Evolutionary conservation across 2,113 vertebrate genomes (phyloP).

Genomic region (Columbina picui): DNA sequence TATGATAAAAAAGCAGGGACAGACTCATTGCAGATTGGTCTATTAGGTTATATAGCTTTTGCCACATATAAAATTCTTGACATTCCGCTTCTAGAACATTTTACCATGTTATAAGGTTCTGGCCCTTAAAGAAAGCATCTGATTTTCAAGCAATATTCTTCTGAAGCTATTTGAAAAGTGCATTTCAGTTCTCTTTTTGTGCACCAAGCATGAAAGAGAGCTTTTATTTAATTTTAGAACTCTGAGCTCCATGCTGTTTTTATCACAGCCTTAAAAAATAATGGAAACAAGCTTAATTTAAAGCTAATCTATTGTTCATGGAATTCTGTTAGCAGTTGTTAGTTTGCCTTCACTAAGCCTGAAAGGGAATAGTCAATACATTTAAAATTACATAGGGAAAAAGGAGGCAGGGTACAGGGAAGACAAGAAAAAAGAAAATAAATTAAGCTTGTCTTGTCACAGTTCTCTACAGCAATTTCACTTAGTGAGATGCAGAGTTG

Average conservation of each 20-base stretch:
- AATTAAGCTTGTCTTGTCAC: neutral
- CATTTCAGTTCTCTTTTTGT: neutral
- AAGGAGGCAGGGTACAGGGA: neutral
- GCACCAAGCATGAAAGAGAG: neutral
- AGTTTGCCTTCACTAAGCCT: constrained; percentile 23
- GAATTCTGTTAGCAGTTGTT: constrained; percentile 47
- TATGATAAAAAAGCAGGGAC: neutral
- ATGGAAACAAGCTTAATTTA: constrained; percentile 15
- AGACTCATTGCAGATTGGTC: neutral
- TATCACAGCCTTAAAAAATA: neutral
- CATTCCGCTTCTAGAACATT: neutral
- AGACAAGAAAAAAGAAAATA: neutral
- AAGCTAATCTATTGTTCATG: constrained; percentile 56
- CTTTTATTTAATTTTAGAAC: constrained; percentile 33
- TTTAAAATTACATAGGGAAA: constrained; percentile 32
- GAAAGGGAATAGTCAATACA: neutral
- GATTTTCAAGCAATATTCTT: neutral
- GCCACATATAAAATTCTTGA: neutral
- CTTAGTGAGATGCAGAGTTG: constrained; percentile 12
- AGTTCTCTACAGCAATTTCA: constrained; percentile 6
- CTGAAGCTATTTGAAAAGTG: neutral
- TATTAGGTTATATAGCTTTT: neutral
- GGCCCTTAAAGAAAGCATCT: neutral
- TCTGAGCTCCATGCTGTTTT: neutral
- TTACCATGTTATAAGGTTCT: neutral